Conservation (phyloP, 35 echinoderm and acorn worm genomes). For the Strongylocentrotus purpuratus region DNA sequence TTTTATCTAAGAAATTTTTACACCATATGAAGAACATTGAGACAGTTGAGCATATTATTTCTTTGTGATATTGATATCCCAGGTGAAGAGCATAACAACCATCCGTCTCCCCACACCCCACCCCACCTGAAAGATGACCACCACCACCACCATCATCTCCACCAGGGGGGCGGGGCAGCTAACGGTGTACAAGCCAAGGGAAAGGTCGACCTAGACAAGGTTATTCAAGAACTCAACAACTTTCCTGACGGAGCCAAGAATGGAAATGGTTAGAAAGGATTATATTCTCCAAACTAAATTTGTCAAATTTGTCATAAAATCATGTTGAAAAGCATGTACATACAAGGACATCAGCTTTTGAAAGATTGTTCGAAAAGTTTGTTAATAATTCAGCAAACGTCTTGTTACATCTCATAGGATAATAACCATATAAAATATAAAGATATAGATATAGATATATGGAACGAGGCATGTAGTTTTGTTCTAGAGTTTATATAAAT, state of each 20-base stretch:
- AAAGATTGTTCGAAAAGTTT: neutral
- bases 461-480: no score
- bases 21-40: no score
- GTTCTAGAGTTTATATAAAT: no score
- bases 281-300: no score
- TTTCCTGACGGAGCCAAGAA: constrained; percentile 85
- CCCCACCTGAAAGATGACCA: constrained; percentile 67
- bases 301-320: no score
- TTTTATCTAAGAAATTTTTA: no score
- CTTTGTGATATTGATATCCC: neutral
- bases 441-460: no score
- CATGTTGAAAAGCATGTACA: no score
- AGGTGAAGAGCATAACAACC: constrained; percentile 79
- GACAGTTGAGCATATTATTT: neutral
- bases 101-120: constrained; percentile 79
- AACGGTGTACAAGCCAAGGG: constrained; percentile 35
- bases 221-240: constrained; percentile 88
- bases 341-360: neutral
- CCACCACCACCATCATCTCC: constrained; percentile 37
- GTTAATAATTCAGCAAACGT: no score
- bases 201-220: constrained; percentile 91
- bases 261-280: constrained; percentile 6
- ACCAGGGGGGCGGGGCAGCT: neutral
- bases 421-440: no score
- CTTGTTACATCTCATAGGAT: no score